Conservation (phyloP, 2,797 vertebrate genomes). For the Syngnathus rostellatus region DNA sequence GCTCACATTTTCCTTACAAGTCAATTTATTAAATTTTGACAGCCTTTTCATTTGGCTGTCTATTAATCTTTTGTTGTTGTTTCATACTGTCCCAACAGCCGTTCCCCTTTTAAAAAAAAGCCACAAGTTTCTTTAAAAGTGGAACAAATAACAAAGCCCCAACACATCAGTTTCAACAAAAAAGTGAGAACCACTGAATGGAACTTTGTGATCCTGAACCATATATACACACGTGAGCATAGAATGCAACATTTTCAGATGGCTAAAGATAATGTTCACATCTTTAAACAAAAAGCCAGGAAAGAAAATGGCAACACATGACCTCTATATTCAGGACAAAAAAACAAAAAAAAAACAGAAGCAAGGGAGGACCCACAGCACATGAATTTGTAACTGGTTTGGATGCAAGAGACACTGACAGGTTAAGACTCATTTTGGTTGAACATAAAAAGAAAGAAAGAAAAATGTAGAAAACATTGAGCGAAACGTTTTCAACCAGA, state of each 20-base stretch:
- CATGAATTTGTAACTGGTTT: conserved; percentile 27
- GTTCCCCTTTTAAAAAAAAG: conserved; percentile 49
- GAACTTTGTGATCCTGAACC: conserved; percentile 58
- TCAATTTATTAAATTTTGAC: conserved; percentile 45
- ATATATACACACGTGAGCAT: conserved; percentile 53
- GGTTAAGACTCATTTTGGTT: conserved; percentile 5
- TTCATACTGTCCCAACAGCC: conserved; percentile 35
- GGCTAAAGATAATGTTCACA: conserved; percentile 41
- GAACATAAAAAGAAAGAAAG: too few species aligned
- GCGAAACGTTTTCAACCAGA: too few species aligned
- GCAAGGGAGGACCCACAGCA: conserved; percentile 24
- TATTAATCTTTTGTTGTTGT: conserved; percentile 6
- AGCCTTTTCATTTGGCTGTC: conserved; percentile 36
- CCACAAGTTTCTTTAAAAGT: conserved; percentile 38
- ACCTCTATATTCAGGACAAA: conserved; percentile 10
- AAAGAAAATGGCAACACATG: conserved; percentile 4
- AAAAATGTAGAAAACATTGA: too few species aligned
- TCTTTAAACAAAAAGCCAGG: conserved; percentile 11
- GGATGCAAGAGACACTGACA: conserved; percentile 30
- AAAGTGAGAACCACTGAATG: conserved; percentile 29
- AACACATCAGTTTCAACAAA: conserved; percentile 33
- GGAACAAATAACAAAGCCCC: background rate
- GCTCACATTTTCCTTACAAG: conserved; percentile 34
- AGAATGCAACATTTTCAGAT: conserved; percentile 25
- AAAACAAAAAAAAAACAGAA: conserved; percentile 14